Evolutionary conservation across 2,888 invertebrate species (phyloP), one percentile per base, ranked within the genome.

Genomic region (Mactromeris polynyma): DNA sequence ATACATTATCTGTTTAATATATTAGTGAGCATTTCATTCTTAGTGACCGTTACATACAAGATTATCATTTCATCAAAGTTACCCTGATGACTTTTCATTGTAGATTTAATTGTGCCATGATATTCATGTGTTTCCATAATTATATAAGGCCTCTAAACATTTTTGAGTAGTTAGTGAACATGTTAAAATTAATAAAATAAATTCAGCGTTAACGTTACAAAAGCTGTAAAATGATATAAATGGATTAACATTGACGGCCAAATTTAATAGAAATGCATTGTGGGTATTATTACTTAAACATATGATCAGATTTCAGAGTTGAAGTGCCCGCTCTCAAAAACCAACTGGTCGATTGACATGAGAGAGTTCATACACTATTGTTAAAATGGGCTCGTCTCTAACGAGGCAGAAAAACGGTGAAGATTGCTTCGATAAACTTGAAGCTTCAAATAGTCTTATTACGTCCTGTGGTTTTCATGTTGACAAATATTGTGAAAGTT

Each of bases 401-500:
- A 87, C 58, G 86, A 87, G 73, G 78, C 17, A 33, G 31, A 73
- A 87, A 87, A 78, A 83, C 73, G 78, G 78, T 82, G 9, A 54
- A 54, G 83, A 82, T 87, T 40, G 40, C 26, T 54, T 77, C 78
- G 86, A 77, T 83, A 58, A 38, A 40, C 51, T 54, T 77, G 79
- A 78, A 58, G 86, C 82, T 82, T 78, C 82, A 78, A 78, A 82
- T 83, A 77, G 26, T 83, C 58, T 77, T 69, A 87, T 87, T 73
- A 54, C 26, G 58, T 77, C 78, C 54, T 87, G 86, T 54, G 82
- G 86, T 87, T 78, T 83, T 31, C 58, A 19, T 36, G 40, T 78
- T 81, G 82, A 81, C 82, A 81, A 83, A 85, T 58, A 85, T 64
- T 78, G 54, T 82, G 86, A 87, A 82, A 78, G 51, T 79, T 87